Evolutionary conservation across 2,888 invertebrate genomes (phyloP).

Genomic region (Trachelus iudaicus): DNA sequence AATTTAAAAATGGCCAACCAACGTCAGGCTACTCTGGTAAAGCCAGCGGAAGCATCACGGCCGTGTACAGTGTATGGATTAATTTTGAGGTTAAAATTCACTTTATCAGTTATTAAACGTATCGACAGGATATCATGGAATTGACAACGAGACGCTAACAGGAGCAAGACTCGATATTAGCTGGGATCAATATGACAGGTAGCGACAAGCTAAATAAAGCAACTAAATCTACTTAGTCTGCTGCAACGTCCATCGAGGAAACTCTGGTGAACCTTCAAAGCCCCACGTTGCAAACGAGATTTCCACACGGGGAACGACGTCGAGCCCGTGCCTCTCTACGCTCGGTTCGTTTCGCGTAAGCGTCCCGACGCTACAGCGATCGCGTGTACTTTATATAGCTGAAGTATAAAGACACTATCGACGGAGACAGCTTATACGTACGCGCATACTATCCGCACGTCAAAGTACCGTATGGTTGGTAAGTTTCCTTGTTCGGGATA

Average conservation of each 20-base stretch:
- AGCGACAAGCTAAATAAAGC: not conserved
- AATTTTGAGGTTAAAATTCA: not conserved
- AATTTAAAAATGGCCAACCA: not conserved
- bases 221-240: not conserved
- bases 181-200: not conserved
- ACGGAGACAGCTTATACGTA: not conserved
- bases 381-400: not conserved
- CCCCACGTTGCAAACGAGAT: not conserved
- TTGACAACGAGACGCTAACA: not conserved
- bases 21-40: not conserved
- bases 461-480: not conserved
- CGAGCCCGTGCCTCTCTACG: not conserved
- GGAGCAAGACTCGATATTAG: not conserved
- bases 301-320: not conserved
- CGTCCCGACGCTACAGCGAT: not conserved
- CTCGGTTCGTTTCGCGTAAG: not conserved
- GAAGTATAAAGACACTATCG: not conserved
- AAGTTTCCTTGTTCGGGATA: not conserved
- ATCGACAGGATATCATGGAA: not conserved
- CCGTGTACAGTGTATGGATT: not conserved
- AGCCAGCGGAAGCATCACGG: not conserved
- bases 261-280: not conserved
- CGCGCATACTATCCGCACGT: not conserved
- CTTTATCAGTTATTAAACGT: not conserved
- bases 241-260: not conserved